phyloP scores from a whole-genome alignment of 2,888 invertebrate species.

The Perizoma affinitatum region DNA sequence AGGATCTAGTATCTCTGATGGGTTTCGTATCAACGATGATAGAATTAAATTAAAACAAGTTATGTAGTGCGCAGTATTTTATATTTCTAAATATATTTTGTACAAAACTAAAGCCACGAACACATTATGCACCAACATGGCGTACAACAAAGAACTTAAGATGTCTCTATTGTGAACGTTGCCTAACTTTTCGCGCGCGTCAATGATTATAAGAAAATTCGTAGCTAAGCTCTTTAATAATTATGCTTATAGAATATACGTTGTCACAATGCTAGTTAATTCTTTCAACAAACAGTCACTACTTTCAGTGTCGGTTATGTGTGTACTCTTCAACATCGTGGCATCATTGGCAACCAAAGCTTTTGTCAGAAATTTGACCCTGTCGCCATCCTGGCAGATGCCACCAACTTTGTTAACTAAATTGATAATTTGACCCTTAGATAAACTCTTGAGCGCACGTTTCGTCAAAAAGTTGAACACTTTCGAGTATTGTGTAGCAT shows the following conservation, averaged over 20 bases:
- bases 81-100: no score
- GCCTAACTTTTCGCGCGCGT: no score
- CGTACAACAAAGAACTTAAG: no score
- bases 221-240: no score
- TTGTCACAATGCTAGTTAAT: constrained; percentile 52
- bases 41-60: no score
- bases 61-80: no score
- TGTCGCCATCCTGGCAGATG: constrained; percentile 48
- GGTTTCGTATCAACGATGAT: no score
- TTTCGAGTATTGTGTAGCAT: constrained; percentile 54
- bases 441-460: constrained; percentile 61
- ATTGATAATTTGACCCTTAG: constrained; percentile 61
- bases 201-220: no score
- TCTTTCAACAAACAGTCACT: constrained; percentile 48
- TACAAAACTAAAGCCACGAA: no score
- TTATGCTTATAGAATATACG: constrained; percentile 44
- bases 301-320: constrained; percentile 32
- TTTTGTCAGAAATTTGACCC: constrained; percentile 55
- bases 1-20: no score
- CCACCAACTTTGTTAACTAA: constrained; percentile 54
- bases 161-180: no score
- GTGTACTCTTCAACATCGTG: constrained; percentile 56
- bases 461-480: constrained; percentile 62
- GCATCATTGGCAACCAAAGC: constrained; percentile 55
- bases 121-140: no score